These are phyloP conservation scores for Xenopus petersii DNA, from an alignment of 2,797 vertebrate genomes.

Conservation along the genomic window DNA sequence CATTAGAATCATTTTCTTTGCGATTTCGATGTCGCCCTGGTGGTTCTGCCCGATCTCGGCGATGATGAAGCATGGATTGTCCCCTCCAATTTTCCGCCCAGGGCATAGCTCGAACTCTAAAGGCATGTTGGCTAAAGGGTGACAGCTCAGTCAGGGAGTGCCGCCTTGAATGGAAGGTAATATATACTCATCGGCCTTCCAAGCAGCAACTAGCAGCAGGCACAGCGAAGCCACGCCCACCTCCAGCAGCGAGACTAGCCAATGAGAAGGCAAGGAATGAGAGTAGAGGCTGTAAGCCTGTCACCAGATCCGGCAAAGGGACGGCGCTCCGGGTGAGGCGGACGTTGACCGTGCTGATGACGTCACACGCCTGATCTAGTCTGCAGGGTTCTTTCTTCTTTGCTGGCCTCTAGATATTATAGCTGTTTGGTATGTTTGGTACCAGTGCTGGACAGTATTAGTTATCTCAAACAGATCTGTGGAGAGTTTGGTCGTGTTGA, in stretches of 20 bases:
- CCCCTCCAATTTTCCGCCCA: conserved; percentile 73
- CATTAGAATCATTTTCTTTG: conserved; percentile 86
- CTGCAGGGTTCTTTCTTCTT: no score
- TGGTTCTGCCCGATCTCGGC: conserved; percentile 93
- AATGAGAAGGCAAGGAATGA: background rate
- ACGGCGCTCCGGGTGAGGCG: no score
- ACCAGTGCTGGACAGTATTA: no score
- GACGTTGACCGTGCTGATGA: no score
- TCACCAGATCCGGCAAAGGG: conserved; percentile 17
- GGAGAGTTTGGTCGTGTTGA: no score
- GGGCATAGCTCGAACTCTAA: conserved; percentile 79
- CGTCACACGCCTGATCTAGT: no score
- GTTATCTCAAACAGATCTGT: no score
- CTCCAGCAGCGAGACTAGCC: background rate
- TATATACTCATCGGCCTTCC: background rate
- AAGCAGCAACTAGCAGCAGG: background rate
- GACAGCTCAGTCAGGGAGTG: background rate
- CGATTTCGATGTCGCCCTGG: conserved; percentile 82
- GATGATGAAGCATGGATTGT: conserved; percentile 85
- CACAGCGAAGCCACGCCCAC: no score
- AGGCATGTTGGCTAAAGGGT: conserved; percentile 63
- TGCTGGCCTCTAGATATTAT: no score
- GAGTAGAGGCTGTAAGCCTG: background rate
- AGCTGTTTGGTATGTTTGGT: no score
- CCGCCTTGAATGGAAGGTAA: background rate